Conservation (phyloP, 2,113 vertebrate species). For the Tragelaphus buxtoni region DNA sequence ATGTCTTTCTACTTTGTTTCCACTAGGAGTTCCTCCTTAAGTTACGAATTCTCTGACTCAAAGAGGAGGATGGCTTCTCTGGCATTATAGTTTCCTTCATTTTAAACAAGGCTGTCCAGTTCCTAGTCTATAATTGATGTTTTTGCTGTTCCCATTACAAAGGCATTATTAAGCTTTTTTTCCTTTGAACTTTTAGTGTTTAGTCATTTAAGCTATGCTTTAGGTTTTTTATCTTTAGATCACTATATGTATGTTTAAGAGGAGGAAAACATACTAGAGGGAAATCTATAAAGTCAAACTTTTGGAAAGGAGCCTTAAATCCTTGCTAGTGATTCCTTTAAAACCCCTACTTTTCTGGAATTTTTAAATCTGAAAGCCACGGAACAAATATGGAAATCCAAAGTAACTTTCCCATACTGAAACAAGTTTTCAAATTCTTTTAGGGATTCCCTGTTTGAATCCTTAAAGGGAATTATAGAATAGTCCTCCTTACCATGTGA, state of each 20-base stretch:
- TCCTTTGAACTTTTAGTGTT: conserved; percentile 32
- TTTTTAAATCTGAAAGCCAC: conserved; percentile 12
- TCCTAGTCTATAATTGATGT: conserved; percentile 28
- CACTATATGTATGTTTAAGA: not conserved
- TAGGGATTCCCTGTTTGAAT: not conserved
- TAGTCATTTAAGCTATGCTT: conserved; percentile 25
- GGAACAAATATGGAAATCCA: not conserved
- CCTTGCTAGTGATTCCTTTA: not conserved
- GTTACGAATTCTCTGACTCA: conserved; percentile 33
- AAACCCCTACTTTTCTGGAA: not conserved
- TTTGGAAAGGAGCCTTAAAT: conserved; percentile 1
- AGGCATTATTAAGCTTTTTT: conserved; percentile 31
- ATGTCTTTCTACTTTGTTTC: not conserved
- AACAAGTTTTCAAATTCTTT: conserved; percentile 35
- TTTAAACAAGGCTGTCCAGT: conserved; percentile 37
- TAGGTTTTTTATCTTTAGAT: conserved; percentile 37
- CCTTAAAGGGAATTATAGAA: not conserved
- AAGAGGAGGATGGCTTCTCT: not conserved
- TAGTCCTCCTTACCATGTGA: not conserved
- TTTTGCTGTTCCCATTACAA: conserved; percentile 39
- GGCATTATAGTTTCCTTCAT: conserved; percentile 25
- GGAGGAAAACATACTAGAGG: not conserved
- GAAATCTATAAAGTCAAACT: not conserved
- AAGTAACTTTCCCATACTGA: not conserved
- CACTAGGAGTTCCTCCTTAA: conserved; percentile 12